Evolutionary conservation across 2,113 vertebrate species (phyloP).

Genomic region (Thymallus thymallus): DNA sequence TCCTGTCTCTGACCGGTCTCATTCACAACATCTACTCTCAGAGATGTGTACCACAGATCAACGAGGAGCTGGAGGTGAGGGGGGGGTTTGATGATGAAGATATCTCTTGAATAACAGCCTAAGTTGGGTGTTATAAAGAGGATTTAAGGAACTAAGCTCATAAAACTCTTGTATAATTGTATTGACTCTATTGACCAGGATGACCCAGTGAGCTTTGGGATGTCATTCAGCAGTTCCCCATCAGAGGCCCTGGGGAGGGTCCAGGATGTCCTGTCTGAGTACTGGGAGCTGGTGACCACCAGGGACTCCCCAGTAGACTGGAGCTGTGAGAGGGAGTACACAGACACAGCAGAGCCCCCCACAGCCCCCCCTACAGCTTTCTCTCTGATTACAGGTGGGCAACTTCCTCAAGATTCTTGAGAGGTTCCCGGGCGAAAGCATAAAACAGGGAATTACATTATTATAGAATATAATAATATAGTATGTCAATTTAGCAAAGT

Average conservation of each 20-base stretch:
- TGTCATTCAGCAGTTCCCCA: constrained; percentile 62
- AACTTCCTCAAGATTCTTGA: constrained; percentile 1
- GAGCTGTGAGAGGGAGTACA: constrained; percentile 71
- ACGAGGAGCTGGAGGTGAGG: constrained; percentile 74
- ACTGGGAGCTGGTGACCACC: constrained; percentile 70
- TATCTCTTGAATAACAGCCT: no score
- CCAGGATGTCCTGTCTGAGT: constrained; percentile 66
- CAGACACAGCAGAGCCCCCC: constrained; percentile 41
- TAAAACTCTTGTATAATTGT: not conserved
- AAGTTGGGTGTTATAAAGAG: not conserved
- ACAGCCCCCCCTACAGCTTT: constrained; percentile 36
- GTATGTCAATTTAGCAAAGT: no score
- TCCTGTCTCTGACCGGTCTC: constrained; percentile 66
- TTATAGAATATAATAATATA: not conserved
- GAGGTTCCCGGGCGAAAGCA: not conserved
- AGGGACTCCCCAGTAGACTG: constrained; percentile 65
- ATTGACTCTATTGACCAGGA: constrained; percentile 54
- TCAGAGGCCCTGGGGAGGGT: constrained; percentile 64
- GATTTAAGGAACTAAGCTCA: not conserved
- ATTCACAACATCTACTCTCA: constrained; percentile 77
- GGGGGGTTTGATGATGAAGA: no score
- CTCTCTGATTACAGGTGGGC: constrained; percentile 56
- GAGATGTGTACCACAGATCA: constrained; percentile 73
- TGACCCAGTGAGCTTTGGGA: constrained; percentile 70
- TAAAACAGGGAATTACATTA: not conserved